Evolutionary conservation across 1,140 invertebrate species (phyloP).

Genomic region (Saccostrea glomerata): DNA sequence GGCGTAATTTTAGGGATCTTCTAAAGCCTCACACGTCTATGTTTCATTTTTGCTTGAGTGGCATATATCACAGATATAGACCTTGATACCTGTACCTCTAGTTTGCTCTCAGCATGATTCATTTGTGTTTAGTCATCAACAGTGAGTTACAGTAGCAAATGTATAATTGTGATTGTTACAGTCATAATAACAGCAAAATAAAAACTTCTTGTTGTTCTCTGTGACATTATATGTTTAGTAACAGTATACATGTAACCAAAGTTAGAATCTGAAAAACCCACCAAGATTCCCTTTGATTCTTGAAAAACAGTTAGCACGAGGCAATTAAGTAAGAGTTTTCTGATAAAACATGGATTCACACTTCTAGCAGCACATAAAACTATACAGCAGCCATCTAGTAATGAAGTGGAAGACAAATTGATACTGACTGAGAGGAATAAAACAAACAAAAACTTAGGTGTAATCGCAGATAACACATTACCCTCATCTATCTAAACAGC

Average conservation of each 20-base stretch:
- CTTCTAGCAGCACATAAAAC: constrained; percentile 3
- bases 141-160: too few species aligned
- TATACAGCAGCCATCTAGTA: neutral
- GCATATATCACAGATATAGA: neutral
- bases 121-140: neutral
- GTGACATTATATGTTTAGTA: too few species aligned
- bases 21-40: neutral
- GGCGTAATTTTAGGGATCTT: neutral
- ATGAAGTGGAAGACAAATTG: constrained; percentile 2
- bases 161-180: too few species aligned
- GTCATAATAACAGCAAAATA: too few species aligned
- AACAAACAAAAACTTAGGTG: neutral
- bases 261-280: too few species aligned
- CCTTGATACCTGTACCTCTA: neutral
- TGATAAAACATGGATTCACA: neutral
- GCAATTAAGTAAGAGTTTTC: neutral
- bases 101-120: constrained; percentile 9
- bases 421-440: neutral
- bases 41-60: neutral
- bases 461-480: neutral
- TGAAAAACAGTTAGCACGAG: neutral
- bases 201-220: too few species aligned
- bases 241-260: too few species aligned
- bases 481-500: neutral
- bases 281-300: too few species aligned